These are phyloP conservation scores for Diaprepes abbreviatus DNA, from an alignment of 2,888 invertebrate genomes.

Conservation along the genomic window DNA sequence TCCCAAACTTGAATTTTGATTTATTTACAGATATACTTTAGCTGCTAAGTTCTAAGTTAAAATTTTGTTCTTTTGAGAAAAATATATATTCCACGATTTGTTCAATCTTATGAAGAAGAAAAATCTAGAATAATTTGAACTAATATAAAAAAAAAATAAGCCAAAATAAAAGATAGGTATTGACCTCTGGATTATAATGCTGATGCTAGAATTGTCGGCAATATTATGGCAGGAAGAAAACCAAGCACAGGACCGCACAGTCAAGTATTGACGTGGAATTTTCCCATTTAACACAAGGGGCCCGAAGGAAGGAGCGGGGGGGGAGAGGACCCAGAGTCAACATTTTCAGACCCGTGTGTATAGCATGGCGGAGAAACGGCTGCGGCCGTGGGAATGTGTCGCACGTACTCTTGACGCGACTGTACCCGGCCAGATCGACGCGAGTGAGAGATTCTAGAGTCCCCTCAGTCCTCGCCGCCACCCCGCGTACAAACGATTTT, in stretches of 20 bases:
- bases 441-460: constrained; percentile 59
- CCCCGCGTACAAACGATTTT: constrained; percentile 38
- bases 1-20: no score
- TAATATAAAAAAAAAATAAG: no score
- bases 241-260: constrained; percentile 38
- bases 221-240: constrained; percentile 34
- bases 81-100: no score
- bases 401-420: constrained; percentile 58
- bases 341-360: constrained; percentile 63
- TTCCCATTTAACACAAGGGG: constrained; percentile 51
- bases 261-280: constrained; percentile 53
- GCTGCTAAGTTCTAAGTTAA: no score
- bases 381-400: constrained; percentile 60
- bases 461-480: constrained; percentile 40
- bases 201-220: not conserved
- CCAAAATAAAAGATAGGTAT: no score
- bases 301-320: constrained; percentile 40
- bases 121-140: no score
- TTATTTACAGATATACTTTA: no score
- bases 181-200: no score
- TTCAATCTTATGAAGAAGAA: no score
- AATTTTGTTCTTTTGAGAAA: no score
- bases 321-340: constrained; percentile 53
- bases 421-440: constrained; percentile 59
- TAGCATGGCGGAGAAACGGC: constrained; percentile 54